phyloP scores from a whole-genome alignment of 2,113 vertebrate species.

The Hipposideros armiger region DNA sequence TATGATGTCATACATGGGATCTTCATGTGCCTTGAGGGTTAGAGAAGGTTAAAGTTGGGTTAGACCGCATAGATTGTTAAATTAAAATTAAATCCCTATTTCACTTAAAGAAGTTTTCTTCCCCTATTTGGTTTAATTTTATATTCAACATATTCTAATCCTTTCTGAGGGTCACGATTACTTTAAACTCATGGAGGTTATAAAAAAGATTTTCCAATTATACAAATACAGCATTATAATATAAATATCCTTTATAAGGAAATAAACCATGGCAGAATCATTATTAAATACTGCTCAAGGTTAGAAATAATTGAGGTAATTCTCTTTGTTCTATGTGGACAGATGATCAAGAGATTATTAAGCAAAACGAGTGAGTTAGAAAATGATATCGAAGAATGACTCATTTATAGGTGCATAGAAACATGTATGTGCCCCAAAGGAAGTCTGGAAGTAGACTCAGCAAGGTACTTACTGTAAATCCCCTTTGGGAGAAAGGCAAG shows the following conservation, averaged over 20 bases:
- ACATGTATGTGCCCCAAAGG: neutral
- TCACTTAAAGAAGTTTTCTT: neutral
- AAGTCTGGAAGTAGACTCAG: neutral
- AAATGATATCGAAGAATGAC: neutral
- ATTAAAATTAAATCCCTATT: neutral
- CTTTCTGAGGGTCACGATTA: neutral
- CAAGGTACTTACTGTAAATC: neutral
- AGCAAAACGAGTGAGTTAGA: neutral
- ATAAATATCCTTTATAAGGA: slow-evolving; percentile 18
- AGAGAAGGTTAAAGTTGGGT: slow-evolving; percentile 45
- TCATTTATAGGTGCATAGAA: neutral
- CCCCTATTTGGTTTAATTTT: neutral
- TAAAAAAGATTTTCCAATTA: neutral
- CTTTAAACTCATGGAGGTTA: neutral
- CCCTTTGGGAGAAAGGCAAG: neutral
- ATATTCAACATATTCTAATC: neutral
- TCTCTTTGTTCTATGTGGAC: neutral
- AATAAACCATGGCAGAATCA: neutral
- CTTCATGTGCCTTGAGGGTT: slow-evolving; percentile 94
- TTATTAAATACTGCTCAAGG: neutral
- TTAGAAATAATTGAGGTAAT: neutral
- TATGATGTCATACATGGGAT: slow-evolving; percentile 97
- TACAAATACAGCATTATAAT: slow-evolving; percentile 32
- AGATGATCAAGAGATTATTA: neutral
- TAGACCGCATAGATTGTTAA: neutral